Evolutionary conservation across 2,797 vertebrate species (phyloP).

Genomic region (Xenops minutus): DNA sequence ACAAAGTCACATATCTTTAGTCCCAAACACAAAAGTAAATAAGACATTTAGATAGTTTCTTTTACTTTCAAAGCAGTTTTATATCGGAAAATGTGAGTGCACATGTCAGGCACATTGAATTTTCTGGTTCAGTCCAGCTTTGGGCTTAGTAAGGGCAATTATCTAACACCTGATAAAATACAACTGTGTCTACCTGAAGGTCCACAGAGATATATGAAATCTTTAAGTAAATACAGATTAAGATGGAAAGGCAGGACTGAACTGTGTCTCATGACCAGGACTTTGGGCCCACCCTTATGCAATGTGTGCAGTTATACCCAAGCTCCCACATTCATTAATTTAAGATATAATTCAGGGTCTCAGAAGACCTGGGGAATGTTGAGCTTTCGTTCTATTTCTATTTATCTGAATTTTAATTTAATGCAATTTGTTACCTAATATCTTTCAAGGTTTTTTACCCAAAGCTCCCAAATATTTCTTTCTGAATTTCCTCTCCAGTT

Average conservation of each 20-base stretch:
- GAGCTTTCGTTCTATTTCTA: not conserved
- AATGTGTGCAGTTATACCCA: not conserved
- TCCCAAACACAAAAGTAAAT: constrained; percentile 62
- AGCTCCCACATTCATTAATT: not conserved
- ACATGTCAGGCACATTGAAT: not conserved
- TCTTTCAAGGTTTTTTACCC: not conserved
- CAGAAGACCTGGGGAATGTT: not conserved
- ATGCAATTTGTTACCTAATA: not conserved
- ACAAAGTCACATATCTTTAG: constrained; percentile 66
- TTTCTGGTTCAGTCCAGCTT: constrained; percentile 12
- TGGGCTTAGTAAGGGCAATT: not conserved
- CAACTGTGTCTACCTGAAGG: not conserved
- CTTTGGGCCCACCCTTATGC: not conserved
- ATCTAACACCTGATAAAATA: not conserved
- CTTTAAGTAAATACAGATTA: not conserved
- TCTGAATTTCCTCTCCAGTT: not conserved
- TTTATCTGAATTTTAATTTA: not conserved
- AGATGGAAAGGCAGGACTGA: not conserved
- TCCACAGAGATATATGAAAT: not conserved
- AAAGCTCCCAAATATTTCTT: not conserved
- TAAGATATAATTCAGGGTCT: not conserved
- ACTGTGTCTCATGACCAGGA: not conserved
- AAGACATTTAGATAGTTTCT: constrained; percentile 70
- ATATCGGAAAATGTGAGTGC: constrained; percentile 11
- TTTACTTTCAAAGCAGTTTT: constrained; percentile 67